These are phyloP conservation scores for Brachionus rotundiformis DNA, from an alignment of 1,140 invertebrate species.

Conservation along the genomic window DNA sequence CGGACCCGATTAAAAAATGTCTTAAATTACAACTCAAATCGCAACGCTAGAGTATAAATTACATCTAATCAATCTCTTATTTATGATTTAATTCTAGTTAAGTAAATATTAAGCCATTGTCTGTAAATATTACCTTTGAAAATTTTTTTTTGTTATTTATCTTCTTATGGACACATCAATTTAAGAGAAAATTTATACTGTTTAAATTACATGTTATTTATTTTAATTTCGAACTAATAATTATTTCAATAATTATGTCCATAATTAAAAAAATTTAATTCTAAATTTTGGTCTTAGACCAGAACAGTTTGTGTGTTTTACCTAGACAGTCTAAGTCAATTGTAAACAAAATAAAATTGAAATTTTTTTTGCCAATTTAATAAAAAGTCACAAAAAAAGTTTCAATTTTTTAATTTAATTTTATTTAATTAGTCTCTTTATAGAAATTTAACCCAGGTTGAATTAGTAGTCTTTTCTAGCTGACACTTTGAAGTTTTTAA, in stretches of 20 bases:
- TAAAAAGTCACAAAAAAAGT: background rate
- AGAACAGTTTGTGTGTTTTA: background rate
- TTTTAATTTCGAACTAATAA: background rate
- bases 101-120: slow-evolving; percentile 6
- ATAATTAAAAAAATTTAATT: background rate
- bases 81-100: background rate
- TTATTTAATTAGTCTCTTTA: background rate
- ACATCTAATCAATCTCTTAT: background rate
- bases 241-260: background rate
- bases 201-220: background rate
- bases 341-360: background rate
- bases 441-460: background rate
- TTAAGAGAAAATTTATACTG: background rate
- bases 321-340: background rate
- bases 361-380: background rate
- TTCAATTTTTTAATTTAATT: background rate
- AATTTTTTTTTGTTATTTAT: background rate
- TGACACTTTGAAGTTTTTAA: too few relatives aligned
- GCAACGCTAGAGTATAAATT: background rate
- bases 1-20: background rate
- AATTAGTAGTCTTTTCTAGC: too few relatives aligned
- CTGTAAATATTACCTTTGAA: background rate
- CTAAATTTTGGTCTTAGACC: too few relatives aligned
- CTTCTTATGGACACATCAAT: background rate
- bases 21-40: slow-evolving; percentile 31